Percentiles rank a stretch among this genome's conserved stretches.
phyloP scores from a whole-genome alignment of 2,797 vertebrate species.

The Microctenopoma steveboyesi region DNA sequence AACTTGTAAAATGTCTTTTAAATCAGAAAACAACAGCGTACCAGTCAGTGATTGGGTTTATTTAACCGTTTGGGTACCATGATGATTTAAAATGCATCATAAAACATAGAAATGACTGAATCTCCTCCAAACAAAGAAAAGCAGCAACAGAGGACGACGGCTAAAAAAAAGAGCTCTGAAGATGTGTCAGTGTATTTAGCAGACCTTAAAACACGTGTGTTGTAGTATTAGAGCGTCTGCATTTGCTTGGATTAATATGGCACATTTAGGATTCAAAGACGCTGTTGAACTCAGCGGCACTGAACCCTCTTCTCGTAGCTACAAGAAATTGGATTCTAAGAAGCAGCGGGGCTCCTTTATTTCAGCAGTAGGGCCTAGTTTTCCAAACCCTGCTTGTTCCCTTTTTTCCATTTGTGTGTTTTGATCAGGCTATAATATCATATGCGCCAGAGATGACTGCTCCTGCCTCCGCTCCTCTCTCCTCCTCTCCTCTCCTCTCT shows the following conservation, averaged over 20 bases:
- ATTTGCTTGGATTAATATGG: conserved; percentile 15
- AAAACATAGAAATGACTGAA: background rate
- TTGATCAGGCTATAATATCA: conserved; percentile 85
- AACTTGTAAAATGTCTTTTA: background rate
- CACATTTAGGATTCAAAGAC: conserved; percentile 43
- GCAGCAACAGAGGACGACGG: too few relatives aligned
- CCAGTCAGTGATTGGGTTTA: too few relatives aligned
- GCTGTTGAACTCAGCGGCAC: conserved; percentile 37
- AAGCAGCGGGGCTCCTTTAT: conserved; percentile 46
- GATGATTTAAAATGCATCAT: too few relatives aligned
- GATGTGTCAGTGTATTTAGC: background rate
- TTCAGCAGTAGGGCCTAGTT: conserved; percentile 42
- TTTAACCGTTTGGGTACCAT: too few relatives aligned
- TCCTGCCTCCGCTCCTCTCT: conserved; percentile 70
- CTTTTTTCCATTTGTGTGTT: conserved; percentile 38
- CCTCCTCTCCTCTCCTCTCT: conserved; percentile 40
- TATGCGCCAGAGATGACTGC: conserved; percentile 83
- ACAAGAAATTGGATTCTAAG: conserved; percentile 57
- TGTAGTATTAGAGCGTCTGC: conserved; percentile 11
- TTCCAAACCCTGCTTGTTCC: conserved; percentile 33
- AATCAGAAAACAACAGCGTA: background rate
- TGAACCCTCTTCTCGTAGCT: conserved; percentile 25
- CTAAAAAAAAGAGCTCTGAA: background rate
- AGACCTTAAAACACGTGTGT: conserved; percentile 15
- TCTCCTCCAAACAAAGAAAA: background rate